Evolutionary conservation across 2,113 vertebrate species (phyloP), one percentile per base, ranked within the genome.

Genomic region (Labeo rohita): DNA sequence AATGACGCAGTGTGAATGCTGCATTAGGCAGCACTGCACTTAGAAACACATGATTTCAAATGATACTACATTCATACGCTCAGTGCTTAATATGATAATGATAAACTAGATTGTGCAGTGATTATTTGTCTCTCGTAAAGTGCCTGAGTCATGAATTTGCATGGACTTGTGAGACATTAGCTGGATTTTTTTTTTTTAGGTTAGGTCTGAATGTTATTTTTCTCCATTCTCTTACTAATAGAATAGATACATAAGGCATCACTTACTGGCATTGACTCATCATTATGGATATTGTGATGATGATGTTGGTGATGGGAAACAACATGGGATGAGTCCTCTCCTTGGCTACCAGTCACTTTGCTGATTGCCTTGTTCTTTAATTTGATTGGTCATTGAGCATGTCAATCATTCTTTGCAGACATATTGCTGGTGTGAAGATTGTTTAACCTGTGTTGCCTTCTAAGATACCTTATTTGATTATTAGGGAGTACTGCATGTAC

Each of bases 1-100:
- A 88, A 86, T 50, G 18, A 9, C 85, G 80, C 45, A 61, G 59
- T 68, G 80, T 66, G 80, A 82, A 66, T 50, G 54, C 82, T 61
- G 49, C 43, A 80, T 47, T 76, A 85, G 77, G 73, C 54, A 82
- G 70, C 18, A 47, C 54, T 36, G 56, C 76, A 76, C 63, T 78
- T 43, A 79, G 39, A 43, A 80, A 47, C 23, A 70, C 80, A 70
- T 34, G 28, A 68, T 47, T 83, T 68, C 63, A n/a, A 15, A 54
- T 45, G 8, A 59, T 23, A 68, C 61, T 34, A 68, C 80, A 73
- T 59, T 84, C 49, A 52, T 43, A 84, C 1, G 18, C 81, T 23
- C 12, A 6, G 16, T 84, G 50, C 50, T 73, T 84, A 56, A 45
- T 84, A 16, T 84, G 36, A 82, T 34, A 34, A 82, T 82, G 63